Base-by-base conservation (phyloP, 1,140 invertebrate species). In the Pogonomyrmex californicus region DNA sequence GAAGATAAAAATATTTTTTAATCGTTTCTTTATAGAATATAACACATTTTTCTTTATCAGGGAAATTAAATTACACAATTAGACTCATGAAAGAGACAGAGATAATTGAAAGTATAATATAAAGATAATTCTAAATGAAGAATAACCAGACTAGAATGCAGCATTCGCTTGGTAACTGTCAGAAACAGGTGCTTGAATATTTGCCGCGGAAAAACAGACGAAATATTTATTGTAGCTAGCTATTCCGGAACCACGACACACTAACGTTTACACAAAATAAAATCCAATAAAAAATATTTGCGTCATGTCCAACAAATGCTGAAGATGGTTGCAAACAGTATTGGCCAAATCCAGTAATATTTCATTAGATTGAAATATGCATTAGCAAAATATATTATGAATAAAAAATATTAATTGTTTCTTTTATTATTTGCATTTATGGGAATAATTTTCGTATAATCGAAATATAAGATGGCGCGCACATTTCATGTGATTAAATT, bases 151-250 rank as follows among this genome's bases (percentile, higher is more conserved):
- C 38, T 38, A 23, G n/a, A 14, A 23, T 71, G 5, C 33, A 51
- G 62, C 33, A 30, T 41, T 58, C 41, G 36, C 54, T 71, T 23
- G 51, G 41, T 33, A 60, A 82, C 38, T 71, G 54, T 47, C 41
- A 6, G 30, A 58, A 51, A 60, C 79, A 71, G 41, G 51, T 47
- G 66, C 23, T 82, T 58, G 54, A 49, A 82, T 82, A 38, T 82
- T 71, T 36, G 66, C 17, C 4, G 9, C 41, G 41, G 51, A 71
- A 73, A 82, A 82, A 82, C 36, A 58, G 14, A 23, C 60, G 33
- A 71, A 58, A 71, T 71, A 73, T 82, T 82, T 82, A 82, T 82
- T 47, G 54, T 44, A 47, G 30, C 41, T 14, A 82, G 51, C 4
- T 82, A 60, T 71, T 71, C 4, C 51, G 30, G 17, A 6, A 17